phyloP scores from a whole-genome alignment of 2,888 invertebrate genomes.

The Entomobrya proxima region DNA sequence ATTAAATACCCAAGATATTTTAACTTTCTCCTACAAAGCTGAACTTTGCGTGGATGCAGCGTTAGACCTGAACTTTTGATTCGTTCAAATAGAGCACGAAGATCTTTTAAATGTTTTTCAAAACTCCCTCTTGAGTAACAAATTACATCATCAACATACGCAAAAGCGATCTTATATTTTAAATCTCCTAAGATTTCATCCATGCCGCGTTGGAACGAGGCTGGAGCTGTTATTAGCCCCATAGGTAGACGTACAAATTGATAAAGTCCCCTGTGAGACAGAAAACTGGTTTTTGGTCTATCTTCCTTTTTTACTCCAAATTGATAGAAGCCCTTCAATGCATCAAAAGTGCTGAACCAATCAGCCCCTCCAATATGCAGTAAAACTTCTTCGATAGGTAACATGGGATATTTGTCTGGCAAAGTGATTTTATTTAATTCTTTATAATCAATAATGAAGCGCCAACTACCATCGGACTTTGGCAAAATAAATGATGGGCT shows the following conservation, averaged over 20 bases:
- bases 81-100: constrained; percentile 39
- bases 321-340: constrained; percentile 76
- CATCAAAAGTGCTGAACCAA: constrained; percentile 76
- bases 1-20: constrained; percentile 77
- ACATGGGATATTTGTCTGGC: constrained; percentile 71
- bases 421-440: constrained; percentile 70
- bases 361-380: constrained; percentile 76
- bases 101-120: constrained; percentile 62
- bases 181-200: constrained; percentile 75
- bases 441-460: constrained; percentile 76
- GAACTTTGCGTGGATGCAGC: constrained; percentile 74
- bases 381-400: constrained; percentile 76
- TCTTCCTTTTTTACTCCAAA: constrained; percentile 74
- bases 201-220: constrained; percentile 76
- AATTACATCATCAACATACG: constrained; percentile 76
- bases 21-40: constrained; percentile 64
- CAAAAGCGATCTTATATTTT: constrained; percentile 74
- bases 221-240: constrained; percentile 76
- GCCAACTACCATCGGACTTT: constrained; percentile 76
- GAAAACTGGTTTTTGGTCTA: constrained; percentile 76
- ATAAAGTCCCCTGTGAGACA: constrained; percentile 75
- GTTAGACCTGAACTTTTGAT: constrained; percentile 73
- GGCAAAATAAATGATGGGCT: constrained; percentile 69
- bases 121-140: constrained; percentile 25
- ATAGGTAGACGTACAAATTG: constrained; percentile 76